Base-by-base conservation (phyloP, 2,888 invertebrate genomes). In the Eupithecia pulchellata region DNA sequence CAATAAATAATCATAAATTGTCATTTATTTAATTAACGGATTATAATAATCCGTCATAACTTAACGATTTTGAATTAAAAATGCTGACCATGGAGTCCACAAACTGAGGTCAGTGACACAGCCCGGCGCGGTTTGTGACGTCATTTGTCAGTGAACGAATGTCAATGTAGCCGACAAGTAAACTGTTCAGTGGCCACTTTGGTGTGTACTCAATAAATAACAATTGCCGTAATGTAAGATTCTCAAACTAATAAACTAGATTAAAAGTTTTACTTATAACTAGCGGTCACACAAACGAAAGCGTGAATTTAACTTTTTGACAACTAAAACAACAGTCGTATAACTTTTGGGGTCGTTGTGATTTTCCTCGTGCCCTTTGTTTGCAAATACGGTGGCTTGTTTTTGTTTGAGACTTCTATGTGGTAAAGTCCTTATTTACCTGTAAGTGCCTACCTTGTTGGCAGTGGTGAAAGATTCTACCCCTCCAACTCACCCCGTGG, bases 311-410 rank as follows among this genome's bases (percentile, higher is more conserved):
- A 81, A 80, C 81, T 86, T 89, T 88, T 86, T 86, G 86, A 88
- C 84, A 87, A 86, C 78, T 82, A 78, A 82, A 88, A 88, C 87
- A 89, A 89, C 82, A 82, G 87, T 86, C 86, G 86, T 89, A 84
- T 84, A 89, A 89, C 89, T 89, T 89, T 88, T 84, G 83, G 77
- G 85, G 86, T 87, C 85, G 77, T 80, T 77, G 80, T 77, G 77
- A 76, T 80, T 84, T 79, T 73, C 76, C 77, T 52, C 71, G 64
- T 72, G 74, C 65, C 77, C 73, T 80, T 78, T 79, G 75, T 74
- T 73, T 69, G 58, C 75, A 71, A 81, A 83, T 80, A 81, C 78
- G 69, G 68, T 69, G 72, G 66, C 66, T 72, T 68, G 68, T 64
- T 39, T 66, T 72, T 71, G 61, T 71, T 61, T 17, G 62, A 52